Conservation (phyloP, 1,140 invertebrate species). For the Pantala flavescens region DNA sequence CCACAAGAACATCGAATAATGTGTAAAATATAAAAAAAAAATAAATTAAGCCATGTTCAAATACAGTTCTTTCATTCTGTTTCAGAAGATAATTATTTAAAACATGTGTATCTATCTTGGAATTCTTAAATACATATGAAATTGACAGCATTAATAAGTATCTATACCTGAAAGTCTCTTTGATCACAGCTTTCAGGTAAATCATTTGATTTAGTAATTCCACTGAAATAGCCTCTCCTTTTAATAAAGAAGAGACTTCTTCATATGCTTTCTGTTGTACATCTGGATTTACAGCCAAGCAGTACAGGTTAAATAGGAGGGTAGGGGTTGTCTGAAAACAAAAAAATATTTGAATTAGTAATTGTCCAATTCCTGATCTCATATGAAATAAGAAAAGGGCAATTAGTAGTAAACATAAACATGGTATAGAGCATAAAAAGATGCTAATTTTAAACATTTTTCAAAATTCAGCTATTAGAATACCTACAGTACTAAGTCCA, state of each 20-base stretch:
- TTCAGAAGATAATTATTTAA: too few relatives aligned
- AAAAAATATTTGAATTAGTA: neutral
- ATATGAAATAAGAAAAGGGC: too few relatives aligned
- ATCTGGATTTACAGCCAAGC: slow-evolving; percentile 34
- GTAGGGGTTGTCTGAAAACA: slow-evolving; percentile 36
- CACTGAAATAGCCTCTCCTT: slow-evolving; percentile 28
- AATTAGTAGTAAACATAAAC: too few relatives aligned
- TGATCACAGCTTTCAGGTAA: slow-evolving; percentile 46
- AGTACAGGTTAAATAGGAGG: slow-evolving; percentile 35
- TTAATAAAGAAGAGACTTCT: slow-evolving; percentile 33
- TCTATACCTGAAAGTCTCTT: slow-evolving; percentile 44
- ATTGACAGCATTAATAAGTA: too few relatives aligned
- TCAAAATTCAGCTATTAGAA: too few relatives aligned
- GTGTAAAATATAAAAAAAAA: too few relatives aligned
- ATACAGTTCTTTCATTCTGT: too few relatives aligned
- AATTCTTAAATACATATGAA: too few relatives aligned
- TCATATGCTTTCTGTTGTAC: slow-evolving; percentile 38
- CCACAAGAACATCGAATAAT: too few relatives aligned
- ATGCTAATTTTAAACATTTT: too few relatives aligned
- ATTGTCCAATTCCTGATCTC: neutral
- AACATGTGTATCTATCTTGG: too few relatives aligned
- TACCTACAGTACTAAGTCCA: slow-evolving; percentile 41
- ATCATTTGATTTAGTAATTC: slow-evolving; percentile 33
- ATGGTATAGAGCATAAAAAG: slow-evolving; percentile 6
- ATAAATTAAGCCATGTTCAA: too few relatives aligned